A percentile compares a stretch with the other conserved stretches of the same genome.
Evolutionary conservation across 1,140 invertebrate species (phyloP).

Genomic region (Polypedilum vanderplanki): DNA sequence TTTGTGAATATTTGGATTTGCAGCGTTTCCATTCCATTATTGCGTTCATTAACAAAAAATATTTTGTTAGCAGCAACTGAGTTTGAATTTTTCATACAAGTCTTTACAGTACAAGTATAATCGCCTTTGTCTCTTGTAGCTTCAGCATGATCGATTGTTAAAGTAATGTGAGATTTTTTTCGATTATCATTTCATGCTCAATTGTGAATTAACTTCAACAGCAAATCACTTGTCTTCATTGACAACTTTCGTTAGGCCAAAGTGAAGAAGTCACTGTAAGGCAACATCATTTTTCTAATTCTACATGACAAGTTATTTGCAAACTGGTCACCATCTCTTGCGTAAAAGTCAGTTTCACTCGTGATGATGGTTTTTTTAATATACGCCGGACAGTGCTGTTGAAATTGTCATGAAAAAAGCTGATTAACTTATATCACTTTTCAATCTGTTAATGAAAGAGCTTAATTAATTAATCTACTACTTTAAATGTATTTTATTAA

Average conservation of each 20-base stretch:
- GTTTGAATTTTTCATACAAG: not conserved
- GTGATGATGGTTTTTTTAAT: constrained; percentile 40
- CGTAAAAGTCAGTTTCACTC: constrained; percentile 38
- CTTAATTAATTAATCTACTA: not conserved
- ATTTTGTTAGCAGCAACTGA: not conserved
- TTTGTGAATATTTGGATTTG: constrained; percentile 29
- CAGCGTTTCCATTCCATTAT: not conserved
- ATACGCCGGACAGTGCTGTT: constrained; percentile 37
- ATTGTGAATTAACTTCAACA: not conserved
- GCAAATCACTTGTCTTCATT: not conserved
- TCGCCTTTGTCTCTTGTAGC: not conserved
- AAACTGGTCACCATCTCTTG: constrained; percentile 37
- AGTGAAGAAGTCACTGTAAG: constrained; percentile 40
- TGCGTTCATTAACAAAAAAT: not conserved
- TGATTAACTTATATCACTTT: not conserved
- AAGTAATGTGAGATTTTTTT: not conserved
- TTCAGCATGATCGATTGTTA: not conserved
- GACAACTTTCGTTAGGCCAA: constrained; percentile 35
- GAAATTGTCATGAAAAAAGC: not conserved
- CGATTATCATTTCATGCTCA: not conserved
- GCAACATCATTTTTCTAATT: constrained; percentile 34
- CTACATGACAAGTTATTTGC: constrained; percentile 39
- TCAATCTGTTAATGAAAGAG: not conserved
- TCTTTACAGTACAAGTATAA: not conserved
- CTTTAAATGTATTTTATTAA: not conserved